phyloP scores from a whole-genome alignment of 2,113 vertebrate species.

The Alectura lathami region DNA sequence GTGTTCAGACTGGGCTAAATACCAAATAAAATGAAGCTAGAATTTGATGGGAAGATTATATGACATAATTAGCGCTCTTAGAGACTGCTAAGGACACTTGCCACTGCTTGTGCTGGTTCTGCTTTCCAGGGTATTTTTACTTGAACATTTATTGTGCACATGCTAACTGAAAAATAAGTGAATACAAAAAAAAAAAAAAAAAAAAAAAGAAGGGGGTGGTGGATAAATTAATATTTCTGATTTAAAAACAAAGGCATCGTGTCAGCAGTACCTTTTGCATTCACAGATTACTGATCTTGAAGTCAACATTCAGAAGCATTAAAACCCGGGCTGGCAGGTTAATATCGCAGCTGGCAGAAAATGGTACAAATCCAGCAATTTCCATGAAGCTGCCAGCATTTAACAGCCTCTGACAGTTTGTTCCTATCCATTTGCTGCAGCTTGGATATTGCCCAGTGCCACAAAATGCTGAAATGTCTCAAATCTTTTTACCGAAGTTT shows the following conservation, averaged over 20 bases:
- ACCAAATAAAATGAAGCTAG: conserved; percentile 56
- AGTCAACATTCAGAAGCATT: background rate
- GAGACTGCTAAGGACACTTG: conserved; percentile 35
- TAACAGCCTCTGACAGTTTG: background rate
- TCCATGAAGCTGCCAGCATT: background rate
- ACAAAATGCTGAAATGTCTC: background rate
- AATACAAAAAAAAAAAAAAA: background rate
- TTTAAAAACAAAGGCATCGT: background rate
- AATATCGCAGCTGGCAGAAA: conserved; percentile 15
- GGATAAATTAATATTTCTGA: background rate
- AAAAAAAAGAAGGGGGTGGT: background rate
- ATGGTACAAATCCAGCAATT: background rate
- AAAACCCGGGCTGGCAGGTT: background rate
- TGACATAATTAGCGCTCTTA: conserved; percentile 60
- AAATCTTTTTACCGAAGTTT: background rate
- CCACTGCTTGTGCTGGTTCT: background rate
- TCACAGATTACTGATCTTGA: background rate
- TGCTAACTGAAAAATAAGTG: background rate
- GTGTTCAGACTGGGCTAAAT: conserved; percentile 53
- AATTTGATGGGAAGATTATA: conserved; percentile 52
- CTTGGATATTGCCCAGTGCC: background rate
- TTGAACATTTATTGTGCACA: background rate
- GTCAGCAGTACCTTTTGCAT: background rate
- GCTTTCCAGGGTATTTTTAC: conserved; percentile 24
- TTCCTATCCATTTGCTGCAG: background rate